A percentile compares a stretch with the other conserved stretches of the same genome.
These are phyloP conservation scores for Pseudomyrmex gracilis DNA, from an alignment of 1,140 invertebrate species.

Conservation along the genomic window DNA sequence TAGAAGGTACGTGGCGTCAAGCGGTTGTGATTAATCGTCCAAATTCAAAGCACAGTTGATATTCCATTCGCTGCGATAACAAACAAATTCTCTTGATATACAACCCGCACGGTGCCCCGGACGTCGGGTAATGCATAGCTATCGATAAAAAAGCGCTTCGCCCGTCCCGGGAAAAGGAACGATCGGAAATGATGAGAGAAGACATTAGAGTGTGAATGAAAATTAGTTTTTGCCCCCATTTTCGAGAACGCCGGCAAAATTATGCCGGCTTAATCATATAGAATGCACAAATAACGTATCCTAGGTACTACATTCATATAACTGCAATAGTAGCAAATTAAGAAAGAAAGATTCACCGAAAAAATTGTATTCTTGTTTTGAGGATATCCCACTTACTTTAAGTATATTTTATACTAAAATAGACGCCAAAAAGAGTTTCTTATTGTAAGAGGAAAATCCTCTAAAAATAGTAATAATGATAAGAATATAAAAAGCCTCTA, in stretches of 20 bases:
- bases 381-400: too few relatives aligned
- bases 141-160: slow-evolving; percentile 30
- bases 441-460: too few relatives aligned
- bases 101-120: slow-evolving; percentile 20
- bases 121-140: slow-evolving; percentile 50
- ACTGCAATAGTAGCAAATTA: too few relatives aligned
- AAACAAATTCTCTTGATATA: slow-evolving; percentile 56
- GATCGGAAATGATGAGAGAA: background rate
- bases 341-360: background rate
- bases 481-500: too few relatives aligned
- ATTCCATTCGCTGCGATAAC: slow-evolving; percentile 47
- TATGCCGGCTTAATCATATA: background rate
- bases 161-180: background rate
- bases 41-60: slow-evolving; percentile 55
- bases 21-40: slow-evolving; percentile 51
- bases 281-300: too few relatives aligned
- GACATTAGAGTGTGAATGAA: slow-evolving; percentile 14
- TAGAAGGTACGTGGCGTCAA: slow-evolving; percentile 34
- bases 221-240: background rate
- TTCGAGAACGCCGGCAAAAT: background rate
- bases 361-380: too few relatives aligned
- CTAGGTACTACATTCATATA: too few relatives aligned
- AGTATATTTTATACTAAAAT: too few relatives aligned
- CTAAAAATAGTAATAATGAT: too few relatives aligned
- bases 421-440: too few relatives aligned